Conservation (phyloP, 2,113 vertebrate genomes). For the Caranx ignobilis region DNA sequence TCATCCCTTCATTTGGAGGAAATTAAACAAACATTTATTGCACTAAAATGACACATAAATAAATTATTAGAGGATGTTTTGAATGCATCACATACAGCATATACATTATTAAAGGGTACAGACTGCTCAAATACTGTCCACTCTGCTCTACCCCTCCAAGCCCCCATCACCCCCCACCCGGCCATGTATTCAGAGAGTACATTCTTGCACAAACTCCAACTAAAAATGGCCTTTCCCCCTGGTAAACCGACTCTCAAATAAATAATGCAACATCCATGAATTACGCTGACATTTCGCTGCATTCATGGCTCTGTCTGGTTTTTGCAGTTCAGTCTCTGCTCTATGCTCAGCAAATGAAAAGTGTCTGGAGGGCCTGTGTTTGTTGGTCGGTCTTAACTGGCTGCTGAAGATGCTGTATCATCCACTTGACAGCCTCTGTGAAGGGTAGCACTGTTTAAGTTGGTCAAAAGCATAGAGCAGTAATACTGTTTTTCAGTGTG, state of each 20-base stretch:
- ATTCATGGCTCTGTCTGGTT: conserved; percentile 39
- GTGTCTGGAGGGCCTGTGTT: neutral
- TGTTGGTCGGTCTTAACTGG: conserved; percentile 3
- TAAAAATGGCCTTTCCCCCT: conserved; percentile 33
- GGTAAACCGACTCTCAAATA: conserved; percentile 43
- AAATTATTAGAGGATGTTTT: conserved; percentile 9
- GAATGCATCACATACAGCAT: conserved; percentile 33
- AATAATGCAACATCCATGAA: conserved; percentile 69
- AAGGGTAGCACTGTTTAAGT: neutral
- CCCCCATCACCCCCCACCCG: conserved; percentile 11
- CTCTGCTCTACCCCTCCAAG: conserved; percentile 3
- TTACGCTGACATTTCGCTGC: conserved; percentile 52
- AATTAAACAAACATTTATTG: conserved; percentile 16
- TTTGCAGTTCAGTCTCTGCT: conserved; percentile 37
- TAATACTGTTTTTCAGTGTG: neutral
- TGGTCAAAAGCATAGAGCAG: neutral
- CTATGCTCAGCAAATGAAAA: conserved; percentile 20
- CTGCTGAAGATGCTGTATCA: neutral
- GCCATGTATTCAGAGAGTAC: conserved; percentile 40
- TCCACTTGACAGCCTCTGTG: conserved; percentile 4
- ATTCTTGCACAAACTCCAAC: conserved; percentile 41
- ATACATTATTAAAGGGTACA: conserved; percentile 48
- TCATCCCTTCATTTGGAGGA: neutral
- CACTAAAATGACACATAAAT: conserved; percentile 5
- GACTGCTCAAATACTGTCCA: conserved; percentile 19